Conservation (phyloP, 2,113 vertebrate species). For the Psephotus haematonotus region DNA sequence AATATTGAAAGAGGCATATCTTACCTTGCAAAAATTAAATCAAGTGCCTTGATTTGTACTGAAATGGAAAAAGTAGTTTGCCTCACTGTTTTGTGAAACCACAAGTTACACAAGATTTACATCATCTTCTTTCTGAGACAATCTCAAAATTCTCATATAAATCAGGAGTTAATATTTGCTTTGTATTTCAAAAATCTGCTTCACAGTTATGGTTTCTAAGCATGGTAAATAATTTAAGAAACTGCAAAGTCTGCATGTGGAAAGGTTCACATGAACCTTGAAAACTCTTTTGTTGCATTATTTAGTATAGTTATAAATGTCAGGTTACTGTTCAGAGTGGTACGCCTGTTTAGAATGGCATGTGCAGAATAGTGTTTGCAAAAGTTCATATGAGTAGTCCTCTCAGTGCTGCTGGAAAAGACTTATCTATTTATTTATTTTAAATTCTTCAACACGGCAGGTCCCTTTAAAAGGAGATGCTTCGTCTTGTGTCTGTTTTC, state of each 20-base stretch:
- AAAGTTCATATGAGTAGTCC: conserved; percentile 59
- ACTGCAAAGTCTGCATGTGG: conserved; percentile 44
- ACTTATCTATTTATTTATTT: background rate
- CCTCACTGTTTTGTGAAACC: background rate
- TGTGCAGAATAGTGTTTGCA: conserved; percentile 68
- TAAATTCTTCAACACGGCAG: background rate
- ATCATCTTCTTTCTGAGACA: background rate
- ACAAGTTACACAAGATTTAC: background rate
- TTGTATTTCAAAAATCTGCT: conserved; percentile 45
- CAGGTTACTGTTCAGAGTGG: conserved; percentile 64
- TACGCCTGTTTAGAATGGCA: conserved; percentile 55
- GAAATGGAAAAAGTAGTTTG: background rate
- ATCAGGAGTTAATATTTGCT: conserved; percentile 33
- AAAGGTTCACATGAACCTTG: conserved; percentile 63
- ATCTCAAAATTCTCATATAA: background rate
- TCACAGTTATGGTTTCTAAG: conserved; percentile 56
- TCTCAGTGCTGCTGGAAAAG: conserved; percentile 8
- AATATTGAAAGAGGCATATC: background rate
- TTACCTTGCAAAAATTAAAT: background rate
- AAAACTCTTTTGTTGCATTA: conserved; percentile 77
- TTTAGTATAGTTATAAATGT: conserved; percentile 76
- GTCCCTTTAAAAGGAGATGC: background rate
- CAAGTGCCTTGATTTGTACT: background rate
- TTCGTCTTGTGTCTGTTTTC: background rate
- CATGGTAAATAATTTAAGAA: conserved; percentile 71